phyloP scores from a whole-genome alignment of 1,140 invertebrate species.

The Hypsibius dujardini region DNA sequence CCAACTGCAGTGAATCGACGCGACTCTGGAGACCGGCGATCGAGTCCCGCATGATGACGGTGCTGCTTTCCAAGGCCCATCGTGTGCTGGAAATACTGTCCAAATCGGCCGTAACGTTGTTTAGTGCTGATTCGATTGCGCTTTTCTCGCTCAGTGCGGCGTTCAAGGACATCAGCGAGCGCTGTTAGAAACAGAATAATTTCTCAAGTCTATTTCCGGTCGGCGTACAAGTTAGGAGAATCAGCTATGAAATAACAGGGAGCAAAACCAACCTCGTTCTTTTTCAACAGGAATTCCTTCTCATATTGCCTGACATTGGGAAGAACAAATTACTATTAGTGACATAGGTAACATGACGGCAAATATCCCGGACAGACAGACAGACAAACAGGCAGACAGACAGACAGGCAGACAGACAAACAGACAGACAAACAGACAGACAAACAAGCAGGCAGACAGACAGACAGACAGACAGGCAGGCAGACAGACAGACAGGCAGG shows the following conservation, averaged over 20 bases:
- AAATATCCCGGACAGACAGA: too few relatives aligned
- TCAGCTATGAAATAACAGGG: neutral
- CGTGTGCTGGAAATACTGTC: neutral
- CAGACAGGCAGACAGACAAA: too few relatives aligned
- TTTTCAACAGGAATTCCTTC: neutral
- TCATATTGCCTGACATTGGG: neutral
- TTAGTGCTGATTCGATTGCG: neutral
- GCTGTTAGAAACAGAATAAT: neutral
- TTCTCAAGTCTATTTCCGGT: neutral
- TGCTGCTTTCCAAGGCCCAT: conserved; percentile 4
- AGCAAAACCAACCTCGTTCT: conserved; percentile 1
- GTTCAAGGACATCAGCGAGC: neutral
- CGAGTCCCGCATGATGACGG: neutral
- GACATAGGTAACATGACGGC: too few relatives aligned
- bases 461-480: too few relatives aligned
- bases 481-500: too few relatives aligned
- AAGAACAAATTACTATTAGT: neutral
- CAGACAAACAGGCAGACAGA: too few relatives aligned
- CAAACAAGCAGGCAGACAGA: too few relatives aligned
- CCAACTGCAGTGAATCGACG: neutral
- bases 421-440: too few relatives aligned
- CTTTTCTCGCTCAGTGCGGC: neutral
- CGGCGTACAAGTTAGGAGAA: neutral
- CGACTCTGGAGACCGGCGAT: neutral
- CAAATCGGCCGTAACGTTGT: neutral